These are phyloP conservation scores for Centropyge bicolor DNA, from an alignment of 2,797 vertebrate genomes.

Conservation along the genomic window DNA sequence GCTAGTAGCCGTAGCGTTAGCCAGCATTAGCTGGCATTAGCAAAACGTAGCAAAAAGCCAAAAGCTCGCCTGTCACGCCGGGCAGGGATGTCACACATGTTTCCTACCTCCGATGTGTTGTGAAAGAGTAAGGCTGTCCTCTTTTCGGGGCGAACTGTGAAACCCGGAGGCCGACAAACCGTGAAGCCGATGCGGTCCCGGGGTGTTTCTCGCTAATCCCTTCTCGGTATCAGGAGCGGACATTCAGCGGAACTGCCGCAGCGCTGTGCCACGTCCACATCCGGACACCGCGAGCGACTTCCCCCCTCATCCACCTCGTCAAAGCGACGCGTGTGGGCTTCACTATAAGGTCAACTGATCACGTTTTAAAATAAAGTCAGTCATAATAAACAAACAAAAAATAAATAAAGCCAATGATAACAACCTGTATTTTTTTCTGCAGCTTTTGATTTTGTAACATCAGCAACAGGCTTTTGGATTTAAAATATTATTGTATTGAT, in stretches of 20 bases:
- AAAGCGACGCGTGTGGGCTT: background rate
- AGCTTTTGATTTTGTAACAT: no score
- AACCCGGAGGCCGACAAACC: conserved; percentile 60
- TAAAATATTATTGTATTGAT: background rate
- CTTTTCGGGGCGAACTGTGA: conserved; percentile 35
- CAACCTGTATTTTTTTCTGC: no score
- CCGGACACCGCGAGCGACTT: conserved; percentile 72
- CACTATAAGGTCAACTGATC: background rate
- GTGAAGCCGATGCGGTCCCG: conserved; percentile 71
- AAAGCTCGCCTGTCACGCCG: conserved; percentile 30
- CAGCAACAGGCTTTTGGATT: no score
- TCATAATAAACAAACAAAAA: no score
- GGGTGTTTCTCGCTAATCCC: conserved; percentile 79
- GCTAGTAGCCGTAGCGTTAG: conserved; percentile 52
- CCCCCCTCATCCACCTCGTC: conserved; percentile 37
- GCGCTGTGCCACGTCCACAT: conserved; percentile 89
- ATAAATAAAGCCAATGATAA: no score
- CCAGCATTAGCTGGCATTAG: conserved; percentile 41
- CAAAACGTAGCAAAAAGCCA: conserved; percentile 44
- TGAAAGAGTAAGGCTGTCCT: conserved; percentile 58
- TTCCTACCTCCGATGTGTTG: conserved; percentile 67
- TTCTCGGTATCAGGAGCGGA: conserved; percentile 78
- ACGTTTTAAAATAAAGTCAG: background rate
- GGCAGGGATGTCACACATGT: conserved; percentile 23
- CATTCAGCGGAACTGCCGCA: conserved; percentile 86